Evolutionary conservation across 2,113 vertebrate species (phyloP).

Genomic region (Taxidea taxus): DNA sequence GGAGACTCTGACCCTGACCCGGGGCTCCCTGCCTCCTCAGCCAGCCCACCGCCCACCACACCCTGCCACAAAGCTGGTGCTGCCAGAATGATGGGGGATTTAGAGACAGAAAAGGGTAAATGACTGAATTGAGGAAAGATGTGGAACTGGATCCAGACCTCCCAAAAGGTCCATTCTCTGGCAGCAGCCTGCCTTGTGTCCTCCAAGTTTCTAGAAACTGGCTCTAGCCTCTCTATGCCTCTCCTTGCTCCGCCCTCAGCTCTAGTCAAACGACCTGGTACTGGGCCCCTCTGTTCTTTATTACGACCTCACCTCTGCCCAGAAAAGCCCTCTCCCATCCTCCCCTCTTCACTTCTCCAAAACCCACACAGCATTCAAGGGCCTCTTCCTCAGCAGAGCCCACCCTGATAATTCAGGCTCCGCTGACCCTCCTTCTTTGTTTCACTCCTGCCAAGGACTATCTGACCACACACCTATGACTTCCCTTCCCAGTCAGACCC

Average conservation of each 20-base stretch:
- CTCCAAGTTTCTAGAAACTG: neutral
- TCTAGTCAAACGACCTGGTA: neutral
- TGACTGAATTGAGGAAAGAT: neutral
- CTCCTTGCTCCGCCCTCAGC: neutral
- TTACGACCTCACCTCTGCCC: neutral
- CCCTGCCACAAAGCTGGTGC: neutral
- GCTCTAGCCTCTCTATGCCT: neutral
- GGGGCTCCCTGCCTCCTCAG: neutral
- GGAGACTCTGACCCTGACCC: neutral
- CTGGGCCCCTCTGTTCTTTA: fast-evolving
- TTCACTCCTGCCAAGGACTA: neutral
- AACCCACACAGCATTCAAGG: neutral
- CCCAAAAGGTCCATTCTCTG: neutral
- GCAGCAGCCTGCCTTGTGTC: neutral
- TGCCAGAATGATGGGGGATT: neutral
- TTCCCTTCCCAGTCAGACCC: neutral
- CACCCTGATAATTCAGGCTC: neutral
- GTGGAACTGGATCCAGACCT: neutral
- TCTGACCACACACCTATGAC: neutral
- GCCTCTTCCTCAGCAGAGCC: neutral
- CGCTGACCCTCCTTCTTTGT: neutral
- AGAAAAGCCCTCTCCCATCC: neutral
- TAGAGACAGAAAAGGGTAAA: neutral
- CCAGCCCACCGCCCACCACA: neutral
- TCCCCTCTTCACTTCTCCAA: neutral